These are phyloP conservation scores for Tauraco hartlaubi DNA, from an alignment of 2,797 vertebrate species.

Conservation along the genomic window DNA sequence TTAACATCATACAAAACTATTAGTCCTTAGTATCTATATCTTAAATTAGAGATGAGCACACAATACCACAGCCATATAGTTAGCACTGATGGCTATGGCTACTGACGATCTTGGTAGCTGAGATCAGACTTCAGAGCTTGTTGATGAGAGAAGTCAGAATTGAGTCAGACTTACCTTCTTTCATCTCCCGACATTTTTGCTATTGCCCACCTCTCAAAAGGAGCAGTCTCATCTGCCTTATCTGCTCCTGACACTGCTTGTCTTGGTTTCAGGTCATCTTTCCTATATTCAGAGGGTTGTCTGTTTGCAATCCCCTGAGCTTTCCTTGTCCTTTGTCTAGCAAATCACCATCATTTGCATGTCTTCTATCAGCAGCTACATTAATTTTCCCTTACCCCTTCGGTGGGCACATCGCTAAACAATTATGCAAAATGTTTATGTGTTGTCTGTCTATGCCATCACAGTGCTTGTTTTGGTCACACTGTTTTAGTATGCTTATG, in stretches of 20 bases:
- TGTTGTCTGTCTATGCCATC: not conserved
- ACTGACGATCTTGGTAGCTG: accelerated
- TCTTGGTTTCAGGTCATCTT: not conserved
- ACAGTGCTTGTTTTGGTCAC: not conserved
- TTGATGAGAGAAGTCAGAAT: not conserved
- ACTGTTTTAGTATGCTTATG: not conserved
- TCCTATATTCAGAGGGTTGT: not conserved
- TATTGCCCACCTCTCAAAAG: not conserved
- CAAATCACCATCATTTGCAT: not conserved
- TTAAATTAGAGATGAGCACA: not conserved
- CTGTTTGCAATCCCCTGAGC: not conserved
- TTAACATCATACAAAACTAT: not conserved
- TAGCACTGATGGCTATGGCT: not conserved
- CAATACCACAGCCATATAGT: not conserved
- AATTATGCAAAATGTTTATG: not conserved
- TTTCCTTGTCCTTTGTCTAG: not conserved
- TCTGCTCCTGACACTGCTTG: not conserved
- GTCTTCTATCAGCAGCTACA: not conserved
- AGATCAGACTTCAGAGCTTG: not conserved
- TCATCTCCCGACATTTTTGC: not conserved
- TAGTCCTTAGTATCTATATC: not conserved
- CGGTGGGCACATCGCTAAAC: not conserved
- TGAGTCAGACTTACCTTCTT: not conserved
- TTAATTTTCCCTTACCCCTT: not conserved
- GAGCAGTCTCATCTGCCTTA: not conserved